Conservation (phyloP, 2,888 invertebrate genomes). For the Yponomeuta evonymella region DNA sequence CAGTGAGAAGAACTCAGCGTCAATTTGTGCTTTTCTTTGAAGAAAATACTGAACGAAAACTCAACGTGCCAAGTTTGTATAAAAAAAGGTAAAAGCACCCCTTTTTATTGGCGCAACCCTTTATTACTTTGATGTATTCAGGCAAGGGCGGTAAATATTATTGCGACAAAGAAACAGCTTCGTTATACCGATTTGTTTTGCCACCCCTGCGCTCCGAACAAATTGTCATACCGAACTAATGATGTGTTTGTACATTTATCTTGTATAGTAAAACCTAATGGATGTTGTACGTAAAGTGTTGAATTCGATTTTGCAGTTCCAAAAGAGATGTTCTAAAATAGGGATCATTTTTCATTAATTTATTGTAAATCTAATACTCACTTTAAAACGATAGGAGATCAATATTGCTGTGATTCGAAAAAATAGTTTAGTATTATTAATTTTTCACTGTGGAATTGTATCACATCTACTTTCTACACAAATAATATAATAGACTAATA, state of each 20-base stretch:
- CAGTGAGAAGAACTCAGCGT: slow-evolving; percentile 26
- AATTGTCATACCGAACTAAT: slow-evolving; percentile 59
- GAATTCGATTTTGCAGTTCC: slow-evolving; percentile 28
- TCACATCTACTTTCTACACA: slow-evolving; percentile 5
- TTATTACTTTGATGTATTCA: slow-evolving; percentile 72
- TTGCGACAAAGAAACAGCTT: slow-evolving; percentile 60
- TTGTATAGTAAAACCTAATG: slow-evolving; percentile 57
- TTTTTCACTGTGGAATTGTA: slow-evolving; percentile 13
- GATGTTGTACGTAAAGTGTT: slow-evolving; percentile 50
- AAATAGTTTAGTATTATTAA: slow-evolving; percentile 11
- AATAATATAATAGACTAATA: background rate
- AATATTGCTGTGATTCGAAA: slow-evolving; percentile 59
- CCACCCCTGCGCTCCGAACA: slow-evolving; percentile 50
- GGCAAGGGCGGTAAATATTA: slow-evolving; percentile 68
- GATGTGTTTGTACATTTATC: slow-evolving; percentile 54
- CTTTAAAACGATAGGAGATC: slow-evolving; percentile 28
- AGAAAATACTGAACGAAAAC: slow-evolving; percentile 27
- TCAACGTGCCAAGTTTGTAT: slow-evolving; percentile 71
- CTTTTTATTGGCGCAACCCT: slow-evolving; percentile 58
- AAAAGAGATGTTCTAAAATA: background rate
- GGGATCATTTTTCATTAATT: slow-evolving; percentile 5
- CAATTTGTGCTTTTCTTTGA: slow-evolving; percentile 4
- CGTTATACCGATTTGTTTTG: slow-evolving; percentile 64
- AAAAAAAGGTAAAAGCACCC: slow-evolving; percentile 61
- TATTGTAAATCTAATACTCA: slow-evolving; percentile 4